Conservation (phyloP, 2,113 vertebrate species). For the Otolemur garnettii region DNA sequence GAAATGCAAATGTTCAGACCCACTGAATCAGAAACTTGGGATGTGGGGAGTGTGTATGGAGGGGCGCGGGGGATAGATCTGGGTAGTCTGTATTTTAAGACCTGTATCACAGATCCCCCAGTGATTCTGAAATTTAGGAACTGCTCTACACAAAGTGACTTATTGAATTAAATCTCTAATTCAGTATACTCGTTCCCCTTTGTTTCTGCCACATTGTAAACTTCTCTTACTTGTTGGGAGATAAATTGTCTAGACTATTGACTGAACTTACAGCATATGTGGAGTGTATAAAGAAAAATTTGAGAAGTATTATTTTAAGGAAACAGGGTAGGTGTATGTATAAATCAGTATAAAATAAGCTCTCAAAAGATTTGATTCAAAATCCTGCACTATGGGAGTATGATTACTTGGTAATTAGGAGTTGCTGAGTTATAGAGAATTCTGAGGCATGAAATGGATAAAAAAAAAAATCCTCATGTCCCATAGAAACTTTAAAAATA, state of each 20-base stretch:
- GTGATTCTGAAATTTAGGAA: conserved; percentile 29
- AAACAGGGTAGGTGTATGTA: conserved; percentile 31
- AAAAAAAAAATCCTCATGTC: background rate
- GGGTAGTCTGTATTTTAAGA: background rate
- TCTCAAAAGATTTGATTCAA: conserved; percentile 48
- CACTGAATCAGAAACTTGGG: background rate
- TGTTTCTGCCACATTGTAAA: conserved; percentile 41
- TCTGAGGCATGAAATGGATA: conserved; percentile 36
- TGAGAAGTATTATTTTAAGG: conserved; percentile 57
- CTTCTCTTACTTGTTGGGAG: conserved; percentile 18
- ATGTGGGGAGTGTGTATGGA: no score
- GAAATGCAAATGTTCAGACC: conserved; percentile 14
- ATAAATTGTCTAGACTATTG: conserved; percentile 45
- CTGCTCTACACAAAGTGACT: background rate
- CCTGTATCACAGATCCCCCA: background rate
- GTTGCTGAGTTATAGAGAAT: conserved; percentile 49
- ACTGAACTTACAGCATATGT: conserved; percentile 17
- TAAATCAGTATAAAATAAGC: conserved; percentile 51
- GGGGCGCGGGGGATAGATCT: background rate
- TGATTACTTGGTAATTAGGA: conserved; percentile 35
- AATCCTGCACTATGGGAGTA: conserved; percentile 39
- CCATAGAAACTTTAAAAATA: conserved; percentile 53
- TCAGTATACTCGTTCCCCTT: background rate
- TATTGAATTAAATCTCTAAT: conserved; percentile 18
- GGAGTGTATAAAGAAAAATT: conserved; percentile 35